A percentile compares a stretch with the other conserved stretches of the same genome.
Evolutionary conservation across 1,140 invertebrate species (phyloP).

Genomic region (Asbolus verrucosus): DNA sequence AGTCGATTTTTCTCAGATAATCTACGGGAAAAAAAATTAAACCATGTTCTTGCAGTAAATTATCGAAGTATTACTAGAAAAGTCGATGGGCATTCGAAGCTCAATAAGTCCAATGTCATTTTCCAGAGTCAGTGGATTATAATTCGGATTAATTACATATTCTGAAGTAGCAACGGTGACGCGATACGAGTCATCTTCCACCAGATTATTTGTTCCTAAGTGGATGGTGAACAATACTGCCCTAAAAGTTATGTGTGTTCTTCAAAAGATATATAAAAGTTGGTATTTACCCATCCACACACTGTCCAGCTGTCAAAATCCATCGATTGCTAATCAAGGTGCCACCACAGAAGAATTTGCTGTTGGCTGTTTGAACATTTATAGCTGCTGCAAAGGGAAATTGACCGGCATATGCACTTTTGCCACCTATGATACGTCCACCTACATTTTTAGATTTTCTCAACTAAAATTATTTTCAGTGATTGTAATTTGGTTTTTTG

Average conservation of each 20-base stretch:
- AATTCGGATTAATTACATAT: not conserved
- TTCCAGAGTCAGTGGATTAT: not conserved
- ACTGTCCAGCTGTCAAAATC: conserved; percentile 4
- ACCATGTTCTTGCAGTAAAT: not conserved
- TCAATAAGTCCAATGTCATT: not conserved
- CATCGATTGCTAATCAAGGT: not conserved
- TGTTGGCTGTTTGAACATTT: not conserved
- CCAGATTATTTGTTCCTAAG: not conserved
- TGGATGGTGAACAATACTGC: not conserved
- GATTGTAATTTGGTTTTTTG: too few relatives aligned
- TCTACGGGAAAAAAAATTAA: not conserved
- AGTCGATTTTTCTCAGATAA: not conserved
- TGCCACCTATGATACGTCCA: conserved; percentile 4
- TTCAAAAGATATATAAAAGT: not conserved
- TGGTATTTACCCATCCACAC: not conserved
- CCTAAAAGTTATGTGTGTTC: not conserved
- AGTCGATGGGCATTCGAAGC: not conserved
- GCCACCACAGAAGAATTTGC: not conserved
- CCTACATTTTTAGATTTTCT: too few relatives aligned
- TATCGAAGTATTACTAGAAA: not conserved
- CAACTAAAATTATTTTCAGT: too few relatives aligned
- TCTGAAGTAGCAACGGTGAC: not conserved
- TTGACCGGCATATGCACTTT: not conserved
- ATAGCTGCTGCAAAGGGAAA: conserved; percentile 10
- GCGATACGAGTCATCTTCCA: not conserved